Evolutionary conservation across 1,140 invertebrate genomes (phyloP), one percentile per base, ranked within the genome.

Genomic region (Temnothorax curvispinosus): DNA sequence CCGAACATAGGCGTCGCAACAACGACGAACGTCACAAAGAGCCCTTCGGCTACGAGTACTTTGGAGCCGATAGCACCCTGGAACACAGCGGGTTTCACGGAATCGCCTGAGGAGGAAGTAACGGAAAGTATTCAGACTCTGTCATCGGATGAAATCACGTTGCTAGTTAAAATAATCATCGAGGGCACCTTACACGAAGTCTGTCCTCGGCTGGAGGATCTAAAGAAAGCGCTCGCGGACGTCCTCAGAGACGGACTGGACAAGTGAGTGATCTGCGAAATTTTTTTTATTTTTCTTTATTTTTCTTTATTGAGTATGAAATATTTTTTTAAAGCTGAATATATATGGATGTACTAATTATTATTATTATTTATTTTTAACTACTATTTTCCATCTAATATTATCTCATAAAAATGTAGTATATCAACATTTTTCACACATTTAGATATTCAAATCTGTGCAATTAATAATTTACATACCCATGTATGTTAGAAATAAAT

Each of bases 91-190:
- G 78, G 21, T 13, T 71, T 11, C 27, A 60, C 77, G 27, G 72
- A 44, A 11, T 35, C 60, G 18, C 21, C 87, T 1, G 90, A 88
- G 0, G 87, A 90, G 41, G 62, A 82, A 3, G 76, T 82, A 11
- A 85, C 74, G 18, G 64, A 88, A 60, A 80, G n/a, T 44, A 85
- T 82, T 1, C 85, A 86, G 9, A 82, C 80, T 0, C n/a, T 89
- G 3, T 60, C 86, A 1, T 18, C 84, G n/a, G 88, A 93, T 1
- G 91, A 92, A 56, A 89, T 93, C 6, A 92, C 89, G 15, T 65
- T 90, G 4, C 67, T 94, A 7, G 93, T 95, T 9, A 93, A 91
- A 44, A 94, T 95, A 32, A 86, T 93, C 32, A 91, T 95, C 15
- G 92, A 95, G 3, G 93, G 93, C 3, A 92, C 67, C 67, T 80